A percentile compares a stretch with the other conserved stretches of the same genome.
Evolutionary conservation across 2,113 vertebrate genomes (phyloP).

Genomic region (Cromileptes altivelis): DNA sequence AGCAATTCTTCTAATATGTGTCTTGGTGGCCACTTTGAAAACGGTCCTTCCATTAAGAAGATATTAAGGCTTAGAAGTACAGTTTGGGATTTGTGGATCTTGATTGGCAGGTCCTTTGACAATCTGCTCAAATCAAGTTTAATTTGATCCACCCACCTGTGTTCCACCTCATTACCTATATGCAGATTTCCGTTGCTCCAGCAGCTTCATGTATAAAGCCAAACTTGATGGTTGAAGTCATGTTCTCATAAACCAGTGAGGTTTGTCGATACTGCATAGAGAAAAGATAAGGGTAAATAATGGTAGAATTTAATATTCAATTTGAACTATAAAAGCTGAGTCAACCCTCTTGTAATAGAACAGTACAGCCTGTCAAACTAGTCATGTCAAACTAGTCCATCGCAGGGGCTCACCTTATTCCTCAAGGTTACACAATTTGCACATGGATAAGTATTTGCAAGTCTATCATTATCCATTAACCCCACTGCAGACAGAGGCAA

Average conservation of each 20-base stretch:
- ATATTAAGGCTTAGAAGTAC: not conserved
- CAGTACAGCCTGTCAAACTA: not conserved
- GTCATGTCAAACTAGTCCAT: not conserved
- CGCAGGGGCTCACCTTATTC: not conserved
- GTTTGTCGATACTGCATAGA: not conserved
- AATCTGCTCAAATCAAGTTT: not conserved
- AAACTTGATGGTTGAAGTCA: not conserved
- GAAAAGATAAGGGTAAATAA: not conserved
- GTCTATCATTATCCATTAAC: slow-evolving; percentile 65
- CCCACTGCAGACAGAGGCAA: slow-evolving; percentile 32
- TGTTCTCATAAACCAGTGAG: not conserved
- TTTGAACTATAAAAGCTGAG: not conserved
- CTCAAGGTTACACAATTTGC: not conserved
- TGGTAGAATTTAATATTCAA: not conserved
- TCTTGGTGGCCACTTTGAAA: slow-evolving; percentile 1
- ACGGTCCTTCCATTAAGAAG: not conserved
- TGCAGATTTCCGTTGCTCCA: not conserved
- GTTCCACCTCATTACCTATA: not conserved
- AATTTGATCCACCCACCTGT: not conserved
- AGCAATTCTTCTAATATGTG: not conserved
- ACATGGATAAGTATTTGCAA: slow-evolving; percentile 37
- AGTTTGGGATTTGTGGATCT: too few relatives aligned
- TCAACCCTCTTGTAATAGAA: not conserved
- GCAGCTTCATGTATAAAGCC: not conserved
- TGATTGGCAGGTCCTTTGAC: not conserved